Conservation (phyloP, 35 echinoderm and acorn worm genomes). For the Lytechinus variegatus region DNA sequence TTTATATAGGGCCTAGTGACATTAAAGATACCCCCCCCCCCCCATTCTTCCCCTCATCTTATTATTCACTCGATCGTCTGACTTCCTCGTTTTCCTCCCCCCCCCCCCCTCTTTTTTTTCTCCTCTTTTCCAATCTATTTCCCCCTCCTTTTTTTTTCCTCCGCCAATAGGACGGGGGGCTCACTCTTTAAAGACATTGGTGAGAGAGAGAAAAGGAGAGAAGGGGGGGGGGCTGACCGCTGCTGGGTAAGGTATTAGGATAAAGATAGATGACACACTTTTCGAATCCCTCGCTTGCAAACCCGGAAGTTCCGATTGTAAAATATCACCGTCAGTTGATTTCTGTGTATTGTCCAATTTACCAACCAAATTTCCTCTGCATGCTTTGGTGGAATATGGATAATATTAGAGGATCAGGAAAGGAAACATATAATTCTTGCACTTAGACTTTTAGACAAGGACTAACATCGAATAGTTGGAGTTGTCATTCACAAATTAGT, state of each 20-base stretch:
- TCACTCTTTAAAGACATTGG: too few species aligned
- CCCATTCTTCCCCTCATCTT: too few species aligned
- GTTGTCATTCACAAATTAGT: background rate
- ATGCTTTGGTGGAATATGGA: background rate
- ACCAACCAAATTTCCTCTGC: background rate
- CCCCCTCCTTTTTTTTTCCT: background rate
- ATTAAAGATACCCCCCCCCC: too few species aligned
- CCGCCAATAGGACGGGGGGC: background rate
- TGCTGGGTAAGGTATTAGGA: too few species aligned
- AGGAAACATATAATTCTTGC: background rate
- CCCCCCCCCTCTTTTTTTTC: too few species aligned
- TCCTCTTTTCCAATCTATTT: too few species aligned
- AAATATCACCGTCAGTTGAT: background rate
- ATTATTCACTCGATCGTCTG: too few species aligned
- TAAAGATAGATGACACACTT: too few species aligned
- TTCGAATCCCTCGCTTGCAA: background rate
- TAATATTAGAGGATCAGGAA: background rate
- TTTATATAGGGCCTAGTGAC: background rate
- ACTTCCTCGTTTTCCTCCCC: too few species aligned
- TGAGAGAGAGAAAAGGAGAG: too few species aligned
- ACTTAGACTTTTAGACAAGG: background rate
- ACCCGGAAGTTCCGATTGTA: constrained; percentile 41
- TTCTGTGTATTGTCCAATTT: background rate
- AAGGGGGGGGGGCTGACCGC: too few species aligned
- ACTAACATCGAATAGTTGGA: background rate